Evolutionary conservation across 2,888 invertebrate genomes (phyloP), one percentile per base, ranked within the genome.

Genomic region (Caenorhabditis sulstoni): DNA sequence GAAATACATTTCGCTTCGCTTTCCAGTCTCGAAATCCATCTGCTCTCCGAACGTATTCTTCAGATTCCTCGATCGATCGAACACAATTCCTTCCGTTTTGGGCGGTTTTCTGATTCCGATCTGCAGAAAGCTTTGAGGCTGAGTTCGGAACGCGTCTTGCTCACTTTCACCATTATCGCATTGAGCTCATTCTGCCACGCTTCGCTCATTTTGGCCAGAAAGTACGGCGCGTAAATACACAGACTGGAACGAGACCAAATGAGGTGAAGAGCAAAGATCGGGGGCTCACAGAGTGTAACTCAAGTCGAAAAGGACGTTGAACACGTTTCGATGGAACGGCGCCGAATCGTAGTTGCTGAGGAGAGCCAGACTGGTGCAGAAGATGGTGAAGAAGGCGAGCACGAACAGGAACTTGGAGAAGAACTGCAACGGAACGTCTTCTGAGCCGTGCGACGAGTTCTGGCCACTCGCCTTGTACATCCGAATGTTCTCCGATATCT

Each of bases 401-500:
- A 70, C 70, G 18, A 70, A 70, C 0, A 70, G 55, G 20, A 61
- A 70, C 14, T 18, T 52, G 3, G 70, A 55, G 61, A 62, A 70
- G 47, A 62, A 70, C 68, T 70, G 68, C 18, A 68, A 66, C 12
- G 7, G 29, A 3, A 29, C 29, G 29, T 29, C 29, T 29, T 29
- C 29, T 29, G 7, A 29, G 29, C 29, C 29, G 29, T n/a, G n/a
- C n/a, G n/a, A n/a, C n/a, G 37, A 35, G 12, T n/a, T 8, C 16
- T 18, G 11, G 7, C 47, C 47, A 4, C 47, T 29, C 50, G 53
- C 68, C 47, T 70, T 70, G 35, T 70, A 55, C 20, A 70, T 61
- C n/a, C 55, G 44, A 5, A 70, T 70, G 29, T 70, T 70, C 59
- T 70, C 70, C 16, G 70, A 41, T 29, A 70, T 61, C 39, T 70